A percentile compares a stretch with the other conserved stretches of the same genome.
phyloP scores from a whole-genome alignment of 2,113 vertebrate species.

The Caracal caracal region DNA sequence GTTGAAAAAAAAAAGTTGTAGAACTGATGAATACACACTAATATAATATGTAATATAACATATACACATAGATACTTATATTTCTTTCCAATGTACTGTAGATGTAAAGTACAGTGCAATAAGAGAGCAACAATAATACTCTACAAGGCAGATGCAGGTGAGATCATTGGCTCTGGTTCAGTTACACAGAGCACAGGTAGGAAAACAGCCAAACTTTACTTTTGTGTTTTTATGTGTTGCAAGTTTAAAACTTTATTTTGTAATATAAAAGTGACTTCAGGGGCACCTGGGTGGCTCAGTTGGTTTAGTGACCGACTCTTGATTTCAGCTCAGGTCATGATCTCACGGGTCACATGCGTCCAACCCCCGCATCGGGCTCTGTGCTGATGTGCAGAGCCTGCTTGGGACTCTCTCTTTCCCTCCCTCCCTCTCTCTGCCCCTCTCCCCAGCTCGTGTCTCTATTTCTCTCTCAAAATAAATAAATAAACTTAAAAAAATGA shows the following conservation, averaged over 20 bases:
- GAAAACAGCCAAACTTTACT: not conserved
- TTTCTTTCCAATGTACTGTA: not conserved
- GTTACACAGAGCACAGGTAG: not conserved
- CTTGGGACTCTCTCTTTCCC: too few species aligned
- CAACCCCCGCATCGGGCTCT: too few species aligned
- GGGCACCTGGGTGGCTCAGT: too few species aligned
- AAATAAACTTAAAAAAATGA: not conserved
- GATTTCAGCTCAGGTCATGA: too few species aligned
- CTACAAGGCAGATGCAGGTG: not conserved
- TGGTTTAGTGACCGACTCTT: too few species aligned
- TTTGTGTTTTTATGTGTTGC: constrained; percentile 32
- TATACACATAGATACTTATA: not conserved
- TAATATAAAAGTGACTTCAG: not conserved
- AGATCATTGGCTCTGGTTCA: not conserved
- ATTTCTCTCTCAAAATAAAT: too few species aligned
- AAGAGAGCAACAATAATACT: not conserved
- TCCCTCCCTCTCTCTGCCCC: too few species aligned
- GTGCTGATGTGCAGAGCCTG: too few species aligned
- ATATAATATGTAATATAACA: not conserved
- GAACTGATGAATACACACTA: not conserved
- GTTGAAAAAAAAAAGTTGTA: not conserved
- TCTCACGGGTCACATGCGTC: too few species aligned
- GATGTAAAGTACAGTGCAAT: not conserved
- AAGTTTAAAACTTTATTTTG: constrained; percentile 50
- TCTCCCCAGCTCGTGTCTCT: too few species aligned